A percentile compares a stretch with the other conserved stretches of the same genome.
phyloP scores from a whole-genome alignment of 1,140 invertebrate species.

The Manduca sexta region DNA sequence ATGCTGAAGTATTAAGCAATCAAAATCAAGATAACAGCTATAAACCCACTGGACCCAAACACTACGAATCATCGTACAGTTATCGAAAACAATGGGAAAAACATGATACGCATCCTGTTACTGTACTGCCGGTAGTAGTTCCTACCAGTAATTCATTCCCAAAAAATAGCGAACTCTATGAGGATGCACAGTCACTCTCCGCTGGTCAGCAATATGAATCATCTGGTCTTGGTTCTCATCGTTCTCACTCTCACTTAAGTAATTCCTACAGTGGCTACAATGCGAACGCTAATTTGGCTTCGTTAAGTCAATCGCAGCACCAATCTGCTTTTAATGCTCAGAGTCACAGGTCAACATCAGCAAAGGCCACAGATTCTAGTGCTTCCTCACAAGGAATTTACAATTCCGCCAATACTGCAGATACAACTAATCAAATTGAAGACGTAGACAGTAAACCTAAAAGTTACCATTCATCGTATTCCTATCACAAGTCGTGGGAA shows the following conservation, averaged over 20 bases:
- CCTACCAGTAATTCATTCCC: conserved; percentile 34
- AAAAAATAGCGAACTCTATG: conserved; percentile 48
- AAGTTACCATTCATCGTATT: conserved; percentile 69
- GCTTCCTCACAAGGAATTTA: conserved; percentile 9
- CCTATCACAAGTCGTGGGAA: conserved; percentile 71
- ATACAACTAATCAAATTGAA: conserved; percentile 32
- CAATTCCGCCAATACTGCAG: conserved; percentile 9
- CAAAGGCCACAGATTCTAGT: conserved; percentile 6
- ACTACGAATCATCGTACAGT: conserved; percentile 64
- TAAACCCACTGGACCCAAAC: conserved; percentile 37
- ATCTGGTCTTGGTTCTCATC: conserved; percentile 23
- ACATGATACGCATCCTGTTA: conserved; percentile 39
- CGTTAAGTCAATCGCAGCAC: conserved; percentile 26
- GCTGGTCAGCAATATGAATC: conserved; percentile 20
- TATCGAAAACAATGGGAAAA: conserved; percentile 70
- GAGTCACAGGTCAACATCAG: conserved; percentile 1
- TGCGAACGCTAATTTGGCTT: conserved; percentile 20
- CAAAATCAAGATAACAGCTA: conserved; percentile 15
- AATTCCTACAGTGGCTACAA: conserved; percentile 27
- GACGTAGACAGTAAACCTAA: conserved; percentile 46
- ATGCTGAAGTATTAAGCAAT: conserved; percentile 36
- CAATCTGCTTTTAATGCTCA: conserved; percentile 23
- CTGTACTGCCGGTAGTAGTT: conserved; percentile 14
- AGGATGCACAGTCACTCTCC: conserved; percentile 29
- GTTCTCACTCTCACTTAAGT: conserved; percentile 19